These are phyloP conservation scores for Eutrigla gurnardus DNA, from an alignment of 2,797 vertebrate genomes.

Conservation along the genomic window DNA sequence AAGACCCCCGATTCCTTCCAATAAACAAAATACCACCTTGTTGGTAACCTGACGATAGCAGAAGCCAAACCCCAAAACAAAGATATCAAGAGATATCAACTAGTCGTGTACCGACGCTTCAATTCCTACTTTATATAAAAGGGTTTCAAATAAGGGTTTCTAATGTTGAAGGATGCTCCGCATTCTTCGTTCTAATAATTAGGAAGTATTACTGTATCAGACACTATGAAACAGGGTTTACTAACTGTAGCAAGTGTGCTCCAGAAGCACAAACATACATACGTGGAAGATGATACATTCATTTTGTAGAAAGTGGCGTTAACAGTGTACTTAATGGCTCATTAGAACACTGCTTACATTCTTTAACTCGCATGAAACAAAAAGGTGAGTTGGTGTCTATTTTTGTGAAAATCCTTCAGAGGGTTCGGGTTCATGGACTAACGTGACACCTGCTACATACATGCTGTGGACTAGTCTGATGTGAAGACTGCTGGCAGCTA, in stretches of 20 bases:
- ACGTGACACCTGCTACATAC: neutral
- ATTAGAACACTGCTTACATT: constrained; percentile 69
- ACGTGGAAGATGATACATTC: constrained; percentile 73
- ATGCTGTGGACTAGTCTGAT: neutral
- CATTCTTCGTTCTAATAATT: constrained; percentile 11
- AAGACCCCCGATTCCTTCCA: constrained; percentile 38
- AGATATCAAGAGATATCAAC: neutral
- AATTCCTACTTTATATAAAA: neutral
- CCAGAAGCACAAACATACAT: constrained; percentile 23
- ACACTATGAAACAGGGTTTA: constrained; percentile 22
- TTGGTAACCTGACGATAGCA: constrained; percentile 17
- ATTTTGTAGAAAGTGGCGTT: constrained; percentile 58
- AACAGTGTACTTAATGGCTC: constrained; percentile 56
- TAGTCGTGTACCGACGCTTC: neutral
- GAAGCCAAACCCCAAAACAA: constrained; percentile 9
- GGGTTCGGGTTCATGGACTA: neutral
- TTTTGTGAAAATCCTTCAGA: constrained; percentile 30
- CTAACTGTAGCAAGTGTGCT: constrained; percentile 1
- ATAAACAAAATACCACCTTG: constrained; percentile 28
- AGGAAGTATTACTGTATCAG: constrained; percentile 11
- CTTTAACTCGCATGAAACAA: constrained; percentile 37
- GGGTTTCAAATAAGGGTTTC: constrained; percentile 11
- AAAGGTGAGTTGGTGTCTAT: constrained; percentile 14
- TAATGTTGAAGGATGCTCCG: constrained; percentile 14
- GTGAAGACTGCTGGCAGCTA: constrained; percentile 1